These are phyloP conservation scores for Antheraea pernyi DNA, from an alignment of 1,140 invertebrate species.

Conservation along the genomic window DNA sequence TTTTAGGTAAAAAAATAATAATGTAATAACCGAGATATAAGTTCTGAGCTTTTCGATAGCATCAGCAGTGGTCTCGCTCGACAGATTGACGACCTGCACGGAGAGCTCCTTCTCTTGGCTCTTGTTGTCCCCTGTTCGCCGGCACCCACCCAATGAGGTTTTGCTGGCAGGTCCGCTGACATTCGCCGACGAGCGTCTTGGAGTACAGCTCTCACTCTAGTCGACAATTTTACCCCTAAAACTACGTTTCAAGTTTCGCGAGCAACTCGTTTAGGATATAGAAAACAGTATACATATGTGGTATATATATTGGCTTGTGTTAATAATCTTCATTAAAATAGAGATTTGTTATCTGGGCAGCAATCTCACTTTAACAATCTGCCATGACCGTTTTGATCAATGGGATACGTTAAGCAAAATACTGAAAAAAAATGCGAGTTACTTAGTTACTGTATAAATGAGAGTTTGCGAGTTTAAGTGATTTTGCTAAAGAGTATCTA, in stretches of 20 bases:
- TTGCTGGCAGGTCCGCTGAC: slow-evolving; percentile 28
- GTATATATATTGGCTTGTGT: no score
- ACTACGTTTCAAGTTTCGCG: slow-evolving; percentile 15
- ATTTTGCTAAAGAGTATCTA: no score
- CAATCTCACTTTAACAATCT: no score
- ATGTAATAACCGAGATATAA: neutral
- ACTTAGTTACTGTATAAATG: no score
- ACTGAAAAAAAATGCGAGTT: no score
- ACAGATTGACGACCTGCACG: slow-evolving; percentile 38
- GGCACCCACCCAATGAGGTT: neutral
- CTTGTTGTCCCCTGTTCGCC: neutral
- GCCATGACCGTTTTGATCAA: no score
- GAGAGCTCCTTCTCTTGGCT: slow-evolving; percentile 22
- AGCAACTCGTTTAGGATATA: no score
- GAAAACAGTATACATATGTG: no score
- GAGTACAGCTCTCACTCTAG: slow-evolving; percentile 54
- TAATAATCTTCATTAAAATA: no score
- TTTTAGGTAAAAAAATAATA: neutral
- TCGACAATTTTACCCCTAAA: slow-evolving; percentile 45
- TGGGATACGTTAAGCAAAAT: no score
- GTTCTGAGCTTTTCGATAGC: slow-evolving; percentile 53
- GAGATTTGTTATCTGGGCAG: no score
- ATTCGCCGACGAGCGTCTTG: slow-evolving; percentile 34
- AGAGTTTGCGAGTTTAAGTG: no score
- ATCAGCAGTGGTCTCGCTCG: slow-evolving; percentile 45